Evolutionary conservation across 1,140 invertebrate genomes (phyloP), one percentile per base, ranked within the genome.

Genomic region (Aphelenchoides fujianensis): DNA sequence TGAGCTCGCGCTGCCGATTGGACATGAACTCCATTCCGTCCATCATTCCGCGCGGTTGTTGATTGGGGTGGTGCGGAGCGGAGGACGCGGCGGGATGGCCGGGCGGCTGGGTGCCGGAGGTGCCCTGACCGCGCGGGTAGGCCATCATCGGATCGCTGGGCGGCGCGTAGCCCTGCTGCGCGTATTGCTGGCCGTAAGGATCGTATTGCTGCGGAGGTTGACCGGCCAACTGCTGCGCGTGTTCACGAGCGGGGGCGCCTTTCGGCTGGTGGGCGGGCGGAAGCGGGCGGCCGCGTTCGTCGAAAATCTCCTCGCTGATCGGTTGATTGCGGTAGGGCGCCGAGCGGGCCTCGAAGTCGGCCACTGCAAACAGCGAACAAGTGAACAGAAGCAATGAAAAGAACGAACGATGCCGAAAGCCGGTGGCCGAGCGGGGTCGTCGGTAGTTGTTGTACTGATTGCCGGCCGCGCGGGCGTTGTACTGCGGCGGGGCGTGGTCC

Each of bases 361-460:
- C 71, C 23, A 73, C 62, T 66, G n/a, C n/a, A n/a, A n/a, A n/a
- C n/a, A n/a, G n/a, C n/a, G n/a, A n/a, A n/a, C n/a, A n/a, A n/a
- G n/a, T n/a, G n/a, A n/a, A n/a, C n/a, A n/a, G 30, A 66, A 66
- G 67, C 31, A 16, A 19, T 52, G 52, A 7, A 59, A 59, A 59
- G 19, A 72, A 64, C 53, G 48, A 30, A 73, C 72, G 62, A 41
- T 75, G 78, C n/a, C 75, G 32, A 34, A 77, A 53, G 9, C 77
- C 75, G 16, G 70, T 77, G 9, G 75, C 75, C 3, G 75, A 77
- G 55, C 67, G 70, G 32, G 75, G 75, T 23, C 75, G 30, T 48
- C 32, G 72, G 37, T 71, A 72, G n/a, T n/a, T n/a, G n/a, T n/a
- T n/a, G n/a, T 73, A 61, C 34, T 32, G 27, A 59, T 59, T 7